Percentiles rank a stretch among this genome's conserved stretches.
phyloP scores from a whole-genome alignment of 1,140 invertebrate species.

The Drosophila nigrodunni region DNA sequence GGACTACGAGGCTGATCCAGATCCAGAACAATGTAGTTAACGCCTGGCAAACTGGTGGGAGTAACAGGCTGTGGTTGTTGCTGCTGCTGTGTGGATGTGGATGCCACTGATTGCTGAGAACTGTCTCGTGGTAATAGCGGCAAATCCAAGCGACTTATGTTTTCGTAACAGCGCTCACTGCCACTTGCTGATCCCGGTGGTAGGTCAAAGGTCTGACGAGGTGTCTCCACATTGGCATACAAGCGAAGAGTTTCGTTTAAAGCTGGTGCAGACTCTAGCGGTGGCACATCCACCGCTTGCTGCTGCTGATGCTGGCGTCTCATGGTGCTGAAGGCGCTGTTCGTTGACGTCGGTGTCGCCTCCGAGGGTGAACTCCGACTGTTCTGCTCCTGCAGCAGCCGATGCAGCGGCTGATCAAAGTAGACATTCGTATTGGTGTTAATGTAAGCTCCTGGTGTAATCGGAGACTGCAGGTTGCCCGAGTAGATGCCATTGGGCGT shows the following conservation, averaged over 20 bases:
- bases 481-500: neutral
- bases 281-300: slow-evolving; percentile 81
- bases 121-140: slow-evolving; percentile 46
- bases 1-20: slow-evolving; percentile 78
- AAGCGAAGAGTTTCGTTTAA: slow-evolving; percentile 61
- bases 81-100: neutral
- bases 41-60: slow-evolving; percentile 52
- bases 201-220: slow-evolving; percentile 52
- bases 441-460: slow-evolving; percentile 47
- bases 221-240: slow-evolving; percentile 74
- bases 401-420: slow-evolving; percentile 67
- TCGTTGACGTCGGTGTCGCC: slow-evolving; percentile 20
- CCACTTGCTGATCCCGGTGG: neutral
- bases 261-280: slow-evolving; percentile 83
- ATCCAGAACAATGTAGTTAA: slow-evolving; percentile 82
- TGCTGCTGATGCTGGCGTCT: slow-evolving; percentile 60
- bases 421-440: slow-evolving; percentile 66
- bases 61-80: slow-evolving; percentile 42
- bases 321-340: slow-evolving; percentile 80
- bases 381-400: slow-evolving; percentile 43
- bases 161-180: slow-evolving; percentile 75
- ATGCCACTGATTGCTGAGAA: slow-evolving; percentile 39
- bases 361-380: slow-evolving; percentile 46
- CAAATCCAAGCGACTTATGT: slow-evolving; percentile 66
- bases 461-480: slow-evolving; percentile 47